Conservation (phyloP, 2,797 vertebrate genomes). For the Gallinago solitaria region DNA sequence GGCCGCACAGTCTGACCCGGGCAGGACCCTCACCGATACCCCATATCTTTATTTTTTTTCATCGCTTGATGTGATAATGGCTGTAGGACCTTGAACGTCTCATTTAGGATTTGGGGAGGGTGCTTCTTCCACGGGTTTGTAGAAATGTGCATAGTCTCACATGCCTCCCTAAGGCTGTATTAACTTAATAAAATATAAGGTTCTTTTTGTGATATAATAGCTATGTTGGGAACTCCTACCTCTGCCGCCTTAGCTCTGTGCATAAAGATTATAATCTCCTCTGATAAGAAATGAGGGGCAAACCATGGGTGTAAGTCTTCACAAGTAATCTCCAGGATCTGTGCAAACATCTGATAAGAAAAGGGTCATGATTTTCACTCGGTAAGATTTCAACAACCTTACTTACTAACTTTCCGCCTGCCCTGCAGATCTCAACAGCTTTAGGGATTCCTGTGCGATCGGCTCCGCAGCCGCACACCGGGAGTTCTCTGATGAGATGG, state of each 20-base stretch:
- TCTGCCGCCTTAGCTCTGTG: not conserved
- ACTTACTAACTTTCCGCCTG: not conserved
- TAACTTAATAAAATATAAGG: not conserved
- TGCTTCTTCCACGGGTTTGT: not conserved
- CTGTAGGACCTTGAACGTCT: not conserved
- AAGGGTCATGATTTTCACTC: not conserved
- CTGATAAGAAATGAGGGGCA: not conserved
- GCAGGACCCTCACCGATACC: not conserved
- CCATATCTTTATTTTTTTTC: not conserved
- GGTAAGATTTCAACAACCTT: not conserved
- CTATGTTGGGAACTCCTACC: not conserved
- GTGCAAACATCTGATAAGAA: not conserved
- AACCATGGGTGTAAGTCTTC: accelerated
- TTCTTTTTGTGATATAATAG: not conserved
- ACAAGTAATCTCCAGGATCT: not conserved
- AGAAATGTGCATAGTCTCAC: accelerated
- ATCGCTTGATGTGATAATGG: not conserved
- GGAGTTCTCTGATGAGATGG: not conserved
- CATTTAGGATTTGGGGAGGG: not conserved
- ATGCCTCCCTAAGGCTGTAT: not conserved
- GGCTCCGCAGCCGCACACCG: not conserved
- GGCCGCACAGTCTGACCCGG: not conserved
- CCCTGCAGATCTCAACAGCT: not conserved
- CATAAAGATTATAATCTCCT: not conserved
- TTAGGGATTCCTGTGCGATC: not conserved